These are phyloP conservation scores for Scophthalmus maximus DNA, from an alignment of 2,113 vertebrate species.

Conservation along the genomic window DNA sequence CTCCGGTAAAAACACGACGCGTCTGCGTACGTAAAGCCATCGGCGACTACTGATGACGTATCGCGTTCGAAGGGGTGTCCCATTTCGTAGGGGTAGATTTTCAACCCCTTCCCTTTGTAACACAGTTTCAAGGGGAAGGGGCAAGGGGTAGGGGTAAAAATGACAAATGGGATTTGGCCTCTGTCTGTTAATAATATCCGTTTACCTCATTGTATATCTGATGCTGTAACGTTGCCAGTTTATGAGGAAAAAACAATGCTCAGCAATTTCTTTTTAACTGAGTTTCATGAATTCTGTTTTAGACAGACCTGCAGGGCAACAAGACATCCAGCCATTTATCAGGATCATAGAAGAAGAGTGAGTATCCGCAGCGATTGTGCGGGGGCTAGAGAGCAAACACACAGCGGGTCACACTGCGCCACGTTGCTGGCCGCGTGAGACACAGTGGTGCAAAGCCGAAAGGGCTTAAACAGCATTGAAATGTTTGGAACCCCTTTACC, in stretches of 20 bases:
- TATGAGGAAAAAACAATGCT: background rate
- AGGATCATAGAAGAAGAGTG: constrained; percentile 22
- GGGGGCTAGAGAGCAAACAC: constrained; percentile 6
- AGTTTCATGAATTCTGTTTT: background rate
- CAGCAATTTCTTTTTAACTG: background rate
- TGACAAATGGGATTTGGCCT: no score
- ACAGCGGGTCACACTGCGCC: constrained; percentile 18
- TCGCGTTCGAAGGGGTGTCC: no score
- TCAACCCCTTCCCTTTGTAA: no score
- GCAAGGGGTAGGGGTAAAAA: no score
- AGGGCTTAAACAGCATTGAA: constrained; percentile 57
- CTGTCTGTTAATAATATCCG: no score
- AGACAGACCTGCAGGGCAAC: constrained; percentile 9
- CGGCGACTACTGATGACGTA: no score
- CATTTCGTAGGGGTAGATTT: no score
- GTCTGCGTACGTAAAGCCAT: no score
- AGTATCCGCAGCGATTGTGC: background rate
- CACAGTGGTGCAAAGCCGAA: constrained; percentile 1
- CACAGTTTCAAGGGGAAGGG: no score
- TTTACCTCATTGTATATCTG: background rate
- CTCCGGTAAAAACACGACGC: no score
- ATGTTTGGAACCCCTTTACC: constrained; percentile 56
- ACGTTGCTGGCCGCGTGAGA: background rate
- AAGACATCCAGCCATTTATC: constrained; percentile 37
- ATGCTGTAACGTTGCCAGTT: no score